A percentile compares a stretch with the other conserved stretches of the same genome.
These are phyloP conservation scores for Xestia rhomboidea DNA, from an alignment of 2,888 invertebrate species.

Conservation along the genomic window DNA sequence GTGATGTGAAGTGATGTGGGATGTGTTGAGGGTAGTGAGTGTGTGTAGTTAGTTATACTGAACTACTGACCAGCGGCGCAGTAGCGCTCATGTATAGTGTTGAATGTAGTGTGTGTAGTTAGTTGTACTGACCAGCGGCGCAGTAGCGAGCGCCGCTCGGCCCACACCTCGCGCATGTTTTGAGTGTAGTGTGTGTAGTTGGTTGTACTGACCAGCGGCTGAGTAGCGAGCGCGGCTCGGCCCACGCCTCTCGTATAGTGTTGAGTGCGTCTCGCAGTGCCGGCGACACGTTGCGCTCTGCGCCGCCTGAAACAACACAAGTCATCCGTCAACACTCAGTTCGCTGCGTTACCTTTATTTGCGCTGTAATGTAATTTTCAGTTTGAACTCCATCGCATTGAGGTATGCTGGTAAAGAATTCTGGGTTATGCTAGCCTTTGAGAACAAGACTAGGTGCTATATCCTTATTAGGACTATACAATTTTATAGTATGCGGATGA, in stretches of 20 bases:
- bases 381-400: too few species aligned
- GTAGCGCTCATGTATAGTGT: slow-evolving; percentile 74
- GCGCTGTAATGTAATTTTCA: not conserved
- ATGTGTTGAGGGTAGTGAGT: not conserved
- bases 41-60: slow-evolving; percentile 29
- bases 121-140: slow-evolving; percentile 59
- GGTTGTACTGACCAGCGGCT: slow-evolving; percentile 61
- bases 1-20: too few species aligned
- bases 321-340: not conserved
- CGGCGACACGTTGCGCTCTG: slow-evolving; percentile 70
- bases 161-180: slow-evolving; percentile 83
- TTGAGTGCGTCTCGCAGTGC: slow-evolving; percentile 81
- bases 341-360: not conserved
- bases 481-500: too few species aligned
- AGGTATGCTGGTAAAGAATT: too few species aligned
- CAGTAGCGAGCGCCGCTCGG: slow-evolving; percentile 72
- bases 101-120: slow-evolving; percentile 64
- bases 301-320: slow-evolving; percentile 62
- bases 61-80: slow-evolving; percentile 66
- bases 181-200: slow-evolving; percentile 64
- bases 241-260: slow-evolving; percentile 77
- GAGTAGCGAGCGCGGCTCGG: slow-evolving; percentile 73
- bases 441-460: too few species aligned
- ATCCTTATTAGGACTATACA: too few species aligned
- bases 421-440: too few species aligned